These are phyloP conservation scores for Netelia fuscicornis DNA, from an alignment of 2,888 invertebrate species.

Conservation along the genomic window DNA sequence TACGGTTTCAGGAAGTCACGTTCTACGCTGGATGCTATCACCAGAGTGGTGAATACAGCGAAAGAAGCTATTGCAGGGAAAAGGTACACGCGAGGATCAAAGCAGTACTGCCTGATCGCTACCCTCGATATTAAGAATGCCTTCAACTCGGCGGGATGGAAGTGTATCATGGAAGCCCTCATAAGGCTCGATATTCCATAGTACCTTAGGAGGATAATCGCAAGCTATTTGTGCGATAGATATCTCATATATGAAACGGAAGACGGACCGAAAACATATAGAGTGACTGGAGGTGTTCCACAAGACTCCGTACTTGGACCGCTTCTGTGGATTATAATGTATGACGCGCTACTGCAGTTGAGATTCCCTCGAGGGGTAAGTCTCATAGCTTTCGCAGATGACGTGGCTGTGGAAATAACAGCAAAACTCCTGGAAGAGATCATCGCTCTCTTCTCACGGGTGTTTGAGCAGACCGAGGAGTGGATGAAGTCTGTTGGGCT, in stretches of 20 bases:
- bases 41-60: too few species aligned
- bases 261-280: neutral
- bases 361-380: conserved; percentile 20
- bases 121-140: neutral
- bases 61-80: too few species aligned
- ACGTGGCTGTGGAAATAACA: neutral
- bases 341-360: too few species aligned
- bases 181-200: neutral
- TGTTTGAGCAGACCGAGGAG: neutral
- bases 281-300: neutral
- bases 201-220: neutral
- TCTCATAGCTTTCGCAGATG: conserved; percentile 11
- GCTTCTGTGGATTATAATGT: too few species aligned
- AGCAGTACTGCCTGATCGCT: conserved; percentile 59
- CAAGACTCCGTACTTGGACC: too few species aligned
- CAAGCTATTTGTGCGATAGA: neutral
- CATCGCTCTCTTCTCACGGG: neutral
- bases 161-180: too few species aligned
- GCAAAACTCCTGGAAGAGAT: conserved; percentile 32
- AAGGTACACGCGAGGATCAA: too few species aligned
- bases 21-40: too few species aligned
- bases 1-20: too few species aligned
- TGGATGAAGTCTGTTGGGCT: conserved; percentile 21
- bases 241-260: neutral
- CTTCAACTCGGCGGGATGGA: neutral